Conservation (phyloP, 2,797 vertebrate species). For the Amniataba percoides region DNA sequence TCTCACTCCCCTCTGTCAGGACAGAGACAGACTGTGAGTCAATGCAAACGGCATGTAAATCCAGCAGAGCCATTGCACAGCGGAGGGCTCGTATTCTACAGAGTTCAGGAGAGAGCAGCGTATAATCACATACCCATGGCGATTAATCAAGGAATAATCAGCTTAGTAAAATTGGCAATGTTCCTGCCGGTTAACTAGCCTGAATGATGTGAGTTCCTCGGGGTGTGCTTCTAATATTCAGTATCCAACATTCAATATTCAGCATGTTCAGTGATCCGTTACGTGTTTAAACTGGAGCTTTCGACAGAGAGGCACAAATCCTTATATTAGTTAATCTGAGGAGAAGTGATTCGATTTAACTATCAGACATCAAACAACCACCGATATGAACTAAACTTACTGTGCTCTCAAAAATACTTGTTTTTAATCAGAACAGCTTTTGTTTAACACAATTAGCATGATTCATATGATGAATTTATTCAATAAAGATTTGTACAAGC, state of each 20-base stretch:
- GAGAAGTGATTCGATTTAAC: conserved; percentile 12
- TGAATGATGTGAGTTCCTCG: conserved; percentile 38
- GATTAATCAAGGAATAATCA: conserved; percentile 75
- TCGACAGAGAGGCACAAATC: conserved; percentile 16
- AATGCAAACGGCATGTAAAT: conserved; percentile 19
- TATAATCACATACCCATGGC: conserved; percentile 68
- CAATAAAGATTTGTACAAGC: background rate
- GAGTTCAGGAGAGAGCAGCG: conserved; percentile 38
- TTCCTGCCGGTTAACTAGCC: conserved; percentile 59
- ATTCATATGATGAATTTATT: background rate
- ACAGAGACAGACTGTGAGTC: conserved; percentile 31
- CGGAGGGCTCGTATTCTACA: conserved; percentile 29
- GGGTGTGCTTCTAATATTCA: conserved; percentile 37
- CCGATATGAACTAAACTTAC: background rate
- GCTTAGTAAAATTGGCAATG: conserved; percentile 67
- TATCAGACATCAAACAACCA: background rate
- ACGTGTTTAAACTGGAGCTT: conserved; percentile 13
- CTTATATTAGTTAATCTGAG: background rate
- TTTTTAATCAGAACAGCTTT: background rate
- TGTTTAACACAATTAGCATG: background rate
- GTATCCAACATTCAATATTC: conserved; percentile 22
- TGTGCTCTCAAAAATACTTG: background rate
- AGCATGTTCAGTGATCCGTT: conserved; percentile 16
- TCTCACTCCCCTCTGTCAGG: conserved; percentile 81
- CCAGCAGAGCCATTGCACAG: conserved; percentile 15